A percentile compares a stretch with the other conserved stretches of the same genome.
phyloP scores from a whole-genome alignment of 2,797 vertebrate species.

The Cuculus canorus region DNA sequence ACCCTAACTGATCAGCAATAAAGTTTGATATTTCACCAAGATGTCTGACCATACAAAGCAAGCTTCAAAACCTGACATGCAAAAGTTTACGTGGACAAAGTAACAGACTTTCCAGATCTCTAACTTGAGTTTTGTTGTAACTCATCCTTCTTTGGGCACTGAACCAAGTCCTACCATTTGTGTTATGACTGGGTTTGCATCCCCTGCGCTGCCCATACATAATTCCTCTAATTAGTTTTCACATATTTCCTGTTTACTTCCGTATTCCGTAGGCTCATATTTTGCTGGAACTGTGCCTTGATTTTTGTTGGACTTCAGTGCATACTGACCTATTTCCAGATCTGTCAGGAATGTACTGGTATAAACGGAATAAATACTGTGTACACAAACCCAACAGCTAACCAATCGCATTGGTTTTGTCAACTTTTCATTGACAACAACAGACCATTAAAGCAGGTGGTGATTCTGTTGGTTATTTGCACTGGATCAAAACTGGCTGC shows the following conservation, averaged over 20 bases:
- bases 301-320: not conserved
- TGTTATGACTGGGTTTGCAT: not conserved
- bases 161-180: not conserved
- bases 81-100: not conserved
- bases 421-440: not conserved
- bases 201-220: not conserved
- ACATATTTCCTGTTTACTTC: not conserved
- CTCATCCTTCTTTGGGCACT: not conserved
- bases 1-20: not conserved
- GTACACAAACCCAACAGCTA: not conserved
- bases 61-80: not conserved
- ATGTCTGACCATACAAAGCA: not conserved
- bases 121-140: too few relatives aligned
- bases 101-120: not conserved
- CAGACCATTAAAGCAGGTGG: not conserved
- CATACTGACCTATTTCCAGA: not conserved
- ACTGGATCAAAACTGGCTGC: not conserved
- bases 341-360: not conserved
- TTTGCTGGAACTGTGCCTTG: not conserved
- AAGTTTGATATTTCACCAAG: not conserved
- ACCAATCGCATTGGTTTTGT: not conserved
- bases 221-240: not conserved
- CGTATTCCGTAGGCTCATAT: not conserved
- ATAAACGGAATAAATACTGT: not conserved
- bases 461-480: not conserved